Percentiles rank a stretch among this genome's conserved stretches.
These are phyloP conservation scores for Whitmania pigra DNA, from an alignment of 1,140 invertebrate genomes.

Conservation along the genomic window DNA sequence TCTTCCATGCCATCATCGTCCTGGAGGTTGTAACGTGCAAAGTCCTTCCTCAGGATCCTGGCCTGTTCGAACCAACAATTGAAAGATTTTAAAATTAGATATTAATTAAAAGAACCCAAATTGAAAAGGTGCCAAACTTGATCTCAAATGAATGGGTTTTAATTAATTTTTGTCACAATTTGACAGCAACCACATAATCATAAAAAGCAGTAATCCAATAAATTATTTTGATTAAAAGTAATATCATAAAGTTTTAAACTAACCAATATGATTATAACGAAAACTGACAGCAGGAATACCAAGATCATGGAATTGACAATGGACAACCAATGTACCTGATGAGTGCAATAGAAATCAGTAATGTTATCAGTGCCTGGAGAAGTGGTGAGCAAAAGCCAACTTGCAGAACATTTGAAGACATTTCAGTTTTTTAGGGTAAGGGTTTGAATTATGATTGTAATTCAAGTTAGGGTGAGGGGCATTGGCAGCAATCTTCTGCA, in stretches of 20 bases:
- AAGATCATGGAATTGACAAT: conserved; percentile 49
- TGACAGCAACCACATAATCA: no score
- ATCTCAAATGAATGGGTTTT: no score
- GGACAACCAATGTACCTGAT: conserved; percentile 48
- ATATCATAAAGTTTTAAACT: not conserved
- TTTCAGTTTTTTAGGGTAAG: no score
- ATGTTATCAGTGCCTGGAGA: conserved; percentile 3
- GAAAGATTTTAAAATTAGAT: not conserved
- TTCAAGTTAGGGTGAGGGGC: no score
- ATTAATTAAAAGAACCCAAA: no score
- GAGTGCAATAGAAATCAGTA: conserved; percentile 23
- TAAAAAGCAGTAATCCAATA: no score
- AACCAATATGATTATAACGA: conserved; percentile 17
- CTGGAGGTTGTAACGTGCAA: conserved; percentile 46
- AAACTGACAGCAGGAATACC: conserved; percentile 43
- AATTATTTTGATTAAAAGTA: not conserved
- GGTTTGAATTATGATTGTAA: no score
- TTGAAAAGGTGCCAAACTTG: no score
- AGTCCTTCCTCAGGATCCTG: conserved; percentile 46
- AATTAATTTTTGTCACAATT: no score
- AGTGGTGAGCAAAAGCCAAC: no score
- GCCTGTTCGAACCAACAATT: conserved; percentile 35
- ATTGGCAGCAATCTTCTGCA: no score
- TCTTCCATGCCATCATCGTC: conserved; percentile 39
- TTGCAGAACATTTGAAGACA: no score